These are phyloP conservation scores for Odocoileus hemionus DNA, from an alignment of 2,113 vertebrate species.

Conservation along the genomic window DNA sequence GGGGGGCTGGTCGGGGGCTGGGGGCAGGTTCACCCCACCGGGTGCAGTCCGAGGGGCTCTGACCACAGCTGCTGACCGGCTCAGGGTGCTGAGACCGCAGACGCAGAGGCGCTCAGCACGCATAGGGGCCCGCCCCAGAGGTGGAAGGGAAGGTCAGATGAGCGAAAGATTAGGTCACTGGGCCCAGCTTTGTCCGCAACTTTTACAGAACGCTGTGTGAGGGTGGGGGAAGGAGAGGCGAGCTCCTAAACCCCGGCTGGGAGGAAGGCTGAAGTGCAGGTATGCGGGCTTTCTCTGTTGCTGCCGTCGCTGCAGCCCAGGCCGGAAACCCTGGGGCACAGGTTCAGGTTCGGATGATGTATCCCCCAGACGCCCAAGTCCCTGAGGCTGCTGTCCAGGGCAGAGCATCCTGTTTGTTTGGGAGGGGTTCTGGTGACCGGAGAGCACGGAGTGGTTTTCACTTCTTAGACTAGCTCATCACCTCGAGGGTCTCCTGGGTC, in stretches of 20 bases:
- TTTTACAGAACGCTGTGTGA: not conserved
- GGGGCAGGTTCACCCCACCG: not conserved
- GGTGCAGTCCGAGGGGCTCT: not conserved
- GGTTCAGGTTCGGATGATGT: accelerated
- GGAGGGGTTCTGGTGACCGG: accelerated
- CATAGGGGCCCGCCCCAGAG: accelerated
- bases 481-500: not conserved
- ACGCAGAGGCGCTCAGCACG: accelerated
- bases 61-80: accelerated
- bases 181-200: accelerated
- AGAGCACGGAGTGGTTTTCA: accelerated
- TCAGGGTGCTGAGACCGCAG: accelerated
- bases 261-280: accelerated
- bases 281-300: accelerated
- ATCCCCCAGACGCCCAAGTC: accelerated
- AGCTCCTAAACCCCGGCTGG: accelerated
- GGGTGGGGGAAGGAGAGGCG: accelerated
- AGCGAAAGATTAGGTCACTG: accelerated
- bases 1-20: accelerated
- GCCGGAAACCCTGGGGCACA: accelerated
- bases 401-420: not conserved
- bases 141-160: not conserved
- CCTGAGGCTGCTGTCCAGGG: not conserved
- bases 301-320: accelerated
- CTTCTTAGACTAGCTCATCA: not conserved